Evolutionary conservation across 2,113 vertebrate genomes (phyloP).

Genomic region (Hemiscyllium ocellatum): DNA sequence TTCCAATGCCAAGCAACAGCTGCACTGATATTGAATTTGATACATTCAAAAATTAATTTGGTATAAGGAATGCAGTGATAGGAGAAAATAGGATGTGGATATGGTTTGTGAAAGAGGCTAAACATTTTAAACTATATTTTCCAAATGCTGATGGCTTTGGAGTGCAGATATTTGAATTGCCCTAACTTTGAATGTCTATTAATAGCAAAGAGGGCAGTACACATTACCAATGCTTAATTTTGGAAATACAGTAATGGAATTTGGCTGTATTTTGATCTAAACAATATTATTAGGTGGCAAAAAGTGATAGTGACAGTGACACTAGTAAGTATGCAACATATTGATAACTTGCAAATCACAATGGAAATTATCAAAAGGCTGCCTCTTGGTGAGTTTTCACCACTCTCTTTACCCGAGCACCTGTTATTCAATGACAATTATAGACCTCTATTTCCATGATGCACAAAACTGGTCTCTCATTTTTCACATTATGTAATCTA

Average conservation of each 20-base stretch:
- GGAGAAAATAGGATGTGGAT: neutral
- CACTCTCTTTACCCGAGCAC: slow-evolving; percentile 44
- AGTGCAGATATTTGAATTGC: neutral
- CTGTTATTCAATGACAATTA: slow-evolving; percentile 47
- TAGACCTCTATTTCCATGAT: slow-evolving; percentile 49
- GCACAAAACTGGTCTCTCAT: slow-evolving; percentile 40
- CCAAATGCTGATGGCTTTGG: neutral
- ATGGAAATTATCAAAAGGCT: neutral
- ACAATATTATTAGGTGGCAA: neutral
- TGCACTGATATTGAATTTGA: neutral
- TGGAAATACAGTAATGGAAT: slow-evolving; percentile 1
- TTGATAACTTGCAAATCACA: neutral
- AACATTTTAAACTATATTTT: neutral
- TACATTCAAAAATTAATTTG: neutral
- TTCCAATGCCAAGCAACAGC: neutral
- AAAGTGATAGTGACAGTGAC: slow-evolving; percentile 23
- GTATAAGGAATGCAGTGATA: neutral
- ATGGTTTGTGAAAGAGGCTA: neutral
- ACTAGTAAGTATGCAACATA: neutral
- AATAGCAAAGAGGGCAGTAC: slow-evolving; percentile 9
- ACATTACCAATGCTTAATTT: slow-evolving; percentile 3
- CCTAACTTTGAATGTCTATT: neutral
- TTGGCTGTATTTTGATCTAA: neutral
- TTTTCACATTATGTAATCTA: slow-evolving; percentile 20
- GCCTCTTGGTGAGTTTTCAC: slow-evolving; percentile 33